phyloP scores from a whole-genome alignment of 2,888 invertebrate species.

The Tetragonisca angustula region DNA sequence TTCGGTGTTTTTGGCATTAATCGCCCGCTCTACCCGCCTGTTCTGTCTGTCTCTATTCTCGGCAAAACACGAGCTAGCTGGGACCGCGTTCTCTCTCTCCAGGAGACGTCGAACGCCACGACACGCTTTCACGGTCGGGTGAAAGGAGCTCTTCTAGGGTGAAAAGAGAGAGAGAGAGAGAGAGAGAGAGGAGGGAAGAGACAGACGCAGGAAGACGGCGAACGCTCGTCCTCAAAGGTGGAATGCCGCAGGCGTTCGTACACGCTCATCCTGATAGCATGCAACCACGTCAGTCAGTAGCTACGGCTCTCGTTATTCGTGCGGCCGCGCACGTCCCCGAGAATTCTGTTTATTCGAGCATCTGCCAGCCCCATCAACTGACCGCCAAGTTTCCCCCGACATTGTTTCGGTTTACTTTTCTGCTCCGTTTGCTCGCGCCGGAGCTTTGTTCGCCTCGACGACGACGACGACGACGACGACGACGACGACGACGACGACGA shows the following conservation, averaged over 20 bases:
- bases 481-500: too few relatives aligned
- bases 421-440: not conserved
- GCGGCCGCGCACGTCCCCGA: slow-evolving; percentile 28
- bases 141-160: slow-evolving; percentile 15
- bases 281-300: slow-evolving; percentile 16
- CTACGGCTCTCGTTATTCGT: slow-evolving; percentile 48
- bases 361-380: slow-evolving; percentile 47
- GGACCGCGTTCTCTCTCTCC: too few relatives aligned
- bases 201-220: slow-evolving; percentile 46
- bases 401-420: slow-evolving; percentile 52
- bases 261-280: slow-evolving; percentile 43
- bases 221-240: slow-evolving; percentile 65
- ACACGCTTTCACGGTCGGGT: not conserved
- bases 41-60: not conserved
- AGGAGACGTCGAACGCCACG: too few relatives aligned
- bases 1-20: slow-evolving; percentile 39
- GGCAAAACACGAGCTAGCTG: not conserved
- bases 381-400: slow-evolving; percentile 45
- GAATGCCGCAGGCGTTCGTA: slow-evolving; percentile 66
- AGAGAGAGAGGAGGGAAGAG: slow-evolving; percentile 33
- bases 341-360: slow-evolving; percentile 54
- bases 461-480: too few relatives aligned
- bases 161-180: slow-evolving; percentile 30
- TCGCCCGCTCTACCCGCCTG: not conserved
- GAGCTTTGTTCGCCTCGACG: not conserved